Conservation (phyloP, 2,797 vertebrate genomes). For the Buceros bicornis region DNA sequence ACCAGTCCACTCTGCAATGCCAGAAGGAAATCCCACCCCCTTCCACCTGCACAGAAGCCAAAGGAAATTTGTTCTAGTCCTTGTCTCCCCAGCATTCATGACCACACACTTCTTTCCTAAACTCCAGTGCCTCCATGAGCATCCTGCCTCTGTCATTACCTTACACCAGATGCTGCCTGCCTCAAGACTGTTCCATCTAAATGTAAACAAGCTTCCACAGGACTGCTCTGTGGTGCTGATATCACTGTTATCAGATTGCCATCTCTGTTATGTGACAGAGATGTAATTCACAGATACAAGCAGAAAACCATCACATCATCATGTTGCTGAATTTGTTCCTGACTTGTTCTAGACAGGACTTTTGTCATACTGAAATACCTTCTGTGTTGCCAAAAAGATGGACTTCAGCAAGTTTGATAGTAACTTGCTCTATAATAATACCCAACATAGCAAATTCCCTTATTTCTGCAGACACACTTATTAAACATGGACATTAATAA, state of each 20-base stretch:
- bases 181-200: neutral
- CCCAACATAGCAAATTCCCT: neutral
- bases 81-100: neutral
- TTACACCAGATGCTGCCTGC: neutral
- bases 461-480: neutral
- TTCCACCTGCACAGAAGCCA: neutral
- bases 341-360: neutral
- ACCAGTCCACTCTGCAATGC: neutral
- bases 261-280: neutral
- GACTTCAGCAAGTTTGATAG: neutral
- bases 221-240: neutral
- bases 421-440: neutral
- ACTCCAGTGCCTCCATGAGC: neutral
- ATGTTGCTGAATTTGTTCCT: neutral
- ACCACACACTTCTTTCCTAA: neutral
- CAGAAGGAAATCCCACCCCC: neutral
- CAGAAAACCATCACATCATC: neutral
- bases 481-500: neutral
- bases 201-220: neutral
- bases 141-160: neutral
- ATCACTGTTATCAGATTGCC: neutral
- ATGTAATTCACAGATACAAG: neutral
- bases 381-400: neutral
- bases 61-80: neutral
- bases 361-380: neutral